Evolutionary conservation across 2,888 invertebrate species (phyloP).

Genomic region (Agapetus fuscipes): DNA sequence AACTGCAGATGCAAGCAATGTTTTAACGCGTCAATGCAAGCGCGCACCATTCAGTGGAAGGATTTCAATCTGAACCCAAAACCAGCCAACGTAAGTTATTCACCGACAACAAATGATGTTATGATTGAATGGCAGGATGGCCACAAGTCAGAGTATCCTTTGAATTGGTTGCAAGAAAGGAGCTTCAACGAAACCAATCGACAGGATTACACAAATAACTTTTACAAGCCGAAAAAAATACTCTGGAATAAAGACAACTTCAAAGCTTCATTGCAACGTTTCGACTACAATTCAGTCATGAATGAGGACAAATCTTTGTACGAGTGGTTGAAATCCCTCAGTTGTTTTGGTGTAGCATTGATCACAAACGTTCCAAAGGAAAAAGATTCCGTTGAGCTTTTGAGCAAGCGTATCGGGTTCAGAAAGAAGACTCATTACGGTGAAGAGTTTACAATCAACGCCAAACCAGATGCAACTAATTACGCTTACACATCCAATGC

Average conservation of each 20-base stretch:
- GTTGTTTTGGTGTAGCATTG: constrained; percentile 55
- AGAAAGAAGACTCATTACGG: constrained; percentile 65
- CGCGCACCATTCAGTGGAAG: constrained; percentile 51
- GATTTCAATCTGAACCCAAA: constrained; percentile 44
- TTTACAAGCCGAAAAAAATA: constrained; percentile 42
- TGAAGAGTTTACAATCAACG: constrained; percentile 55
- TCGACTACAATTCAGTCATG: constrained; percentile 45
- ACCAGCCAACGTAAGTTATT: constrained; percentile 27
- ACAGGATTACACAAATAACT: constrained; percentile 36
- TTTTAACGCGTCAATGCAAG: constrained; percentile 50
- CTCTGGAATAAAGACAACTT: constrained; percentile 48
- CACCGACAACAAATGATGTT: constrained; percentile 29
- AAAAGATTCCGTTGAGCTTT: constrained; percentile 42
- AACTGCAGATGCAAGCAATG: constrained; percentile 60
- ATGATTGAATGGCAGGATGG: constrained; percentile 52
- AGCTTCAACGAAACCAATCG: constrained; percentile 42
- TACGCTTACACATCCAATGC: constrained; percentile 60
- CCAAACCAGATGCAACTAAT: constrained; percentile 59
- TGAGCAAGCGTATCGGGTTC: constrained; percentile 57
- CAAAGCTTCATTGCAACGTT: constrained; percentile 35
- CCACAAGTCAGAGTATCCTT: constrained; percentile 45
- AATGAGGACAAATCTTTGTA: constrained; percentile 33
- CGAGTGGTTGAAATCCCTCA: constrained; percentile 51
- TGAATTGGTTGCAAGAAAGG: constrained; percentile 50
- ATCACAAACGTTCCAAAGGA: constrained; percentile 48